Evolutionary conservation across 2,888 invertebrate species (phyloP).

Genomic region (Mimas tiliae): DNA sequence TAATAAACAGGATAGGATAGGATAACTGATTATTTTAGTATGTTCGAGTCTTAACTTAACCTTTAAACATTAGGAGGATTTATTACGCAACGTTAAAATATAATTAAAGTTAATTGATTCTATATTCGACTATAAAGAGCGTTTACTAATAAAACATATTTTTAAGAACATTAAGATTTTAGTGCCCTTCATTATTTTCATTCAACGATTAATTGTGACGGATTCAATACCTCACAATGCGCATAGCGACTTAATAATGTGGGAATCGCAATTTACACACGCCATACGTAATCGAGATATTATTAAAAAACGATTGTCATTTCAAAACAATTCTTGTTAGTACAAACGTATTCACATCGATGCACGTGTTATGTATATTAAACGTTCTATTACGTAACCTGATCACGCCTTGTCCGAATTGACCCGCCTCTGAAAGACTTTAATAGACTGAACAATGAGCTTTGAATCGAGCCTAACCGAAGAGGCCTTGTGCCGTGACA

Average conservation of each 20-base stretch:
- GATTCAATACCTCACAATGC: slow-evolving; percentile 7
- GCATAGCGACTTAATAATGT: slow-evolving; percentile 11
- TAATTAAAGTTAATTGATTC: too few species aligned
- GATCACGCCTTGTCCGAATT: slow-evolving; percentile 74
- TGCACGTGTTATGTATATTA: slow-evolving; percentile 58
- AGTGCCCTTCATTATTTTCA: not conserved
- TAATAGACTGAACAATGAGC: slow-evolving; percentile 79
- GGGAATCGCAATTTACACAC: slow-evolving; percentile 20
- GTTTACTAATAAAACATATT: too few species aligned
- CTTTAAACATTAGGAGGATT: too few species aligned
- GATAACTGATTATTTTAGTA: too few species aligned
- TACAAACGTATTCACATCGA: slow-evolving; percentile 55
- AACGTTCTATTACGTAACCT: slow-evolving; percentile 67
- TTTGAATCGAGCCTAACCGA: slow-evolving; percentile 60
- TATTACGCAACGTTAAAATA: too few species aligned
- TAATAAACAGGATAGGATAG: too few species aligned
- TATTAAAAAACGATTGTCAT: slow-evolving; percentile 39
- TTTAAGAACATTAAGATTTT: too few species aligned
- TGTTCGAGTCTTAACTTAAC: too few species aligned
- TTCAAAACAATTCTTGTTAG: slow-evolving; percentile 52
- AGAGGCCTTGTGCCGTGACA: slow-evolving; percentile 39
- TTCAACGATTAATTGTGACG: not conserved
- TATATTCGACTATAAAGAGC: too few species aligned
- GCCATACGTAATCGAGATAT: slow-evolving; percentile 22
- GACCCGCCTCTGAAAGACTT: slow-evolving; percentile 77